Evolutionary conservation across 2,888 invertebrate species (phyloP).

Genomic region (Eugnorisma glareosa): DNA sequence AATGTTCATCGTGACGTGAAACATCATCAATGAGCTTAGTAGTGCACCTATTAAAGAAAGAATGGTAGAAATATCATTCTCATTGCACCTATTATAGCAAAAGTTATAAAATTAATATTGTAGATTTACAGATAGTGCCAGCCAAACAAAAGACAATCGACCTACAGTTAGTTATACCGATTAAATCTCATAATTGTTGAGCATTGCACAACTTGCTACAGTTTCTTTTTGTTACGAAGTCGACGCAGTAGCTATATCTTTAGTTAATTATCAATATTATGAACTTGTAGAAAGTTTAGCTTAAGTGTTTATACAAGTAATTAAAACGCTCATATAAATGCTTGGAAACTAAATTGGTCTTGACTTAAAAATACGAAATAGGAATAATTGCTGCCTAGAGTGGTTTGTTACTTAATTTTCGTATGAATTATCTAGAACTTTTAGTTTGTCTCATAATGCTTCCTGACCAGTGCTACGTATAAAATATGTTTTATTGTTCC

Average conservation of each 20-base stretch:
- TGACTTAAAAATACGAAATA: conserved; percentile 24
- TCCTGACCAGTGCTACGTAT: not conserved
- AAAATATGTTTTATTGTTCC: conserved; percentile 6
- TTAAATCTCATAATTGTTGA: conserved; percentile 50
- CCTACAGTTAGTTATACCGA: conserved; percentile 29
- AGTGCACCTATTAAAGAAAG: not conserved
- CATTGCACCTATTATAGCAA: not conserved
- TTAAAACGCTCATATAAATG: conserved; percentile 26
- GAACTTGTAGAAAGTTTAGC: conserved; percentile 39
- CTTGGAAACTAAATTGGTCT: conserved; percentile 36
- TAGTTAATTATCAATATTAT: conserved; percentile 15
- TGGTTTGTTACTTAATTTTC: conserved; percentile 21
- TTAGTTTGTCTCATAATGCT: not conserved
- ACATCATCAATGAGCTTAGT: not conserved
- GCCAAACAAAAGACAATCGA: conserved; percentile 34
- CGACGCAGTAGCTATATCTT: conserved; percentile 22
- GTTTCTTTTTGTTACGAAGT: conserved; percentile 31
- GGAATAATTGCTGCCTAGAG: conserved; percentile 27
- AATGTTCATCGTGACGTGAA: not conserved
- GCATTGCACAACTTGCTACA: conserved; percentile 37
- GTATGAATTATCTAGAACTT: conserved; percentile 16
- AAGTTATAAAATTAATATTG: conserved; percentile 34
- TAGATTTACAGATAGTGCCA: conserved; percentile 27
- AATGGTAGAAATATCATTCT: not conserved
- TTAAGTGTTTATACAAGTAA: conserved; percentile 22